Evolutionary conservation across 2,113 vertebrate genomes (phyloP).

Genomic region (Ibidorhyncha struthersii): DNA sequence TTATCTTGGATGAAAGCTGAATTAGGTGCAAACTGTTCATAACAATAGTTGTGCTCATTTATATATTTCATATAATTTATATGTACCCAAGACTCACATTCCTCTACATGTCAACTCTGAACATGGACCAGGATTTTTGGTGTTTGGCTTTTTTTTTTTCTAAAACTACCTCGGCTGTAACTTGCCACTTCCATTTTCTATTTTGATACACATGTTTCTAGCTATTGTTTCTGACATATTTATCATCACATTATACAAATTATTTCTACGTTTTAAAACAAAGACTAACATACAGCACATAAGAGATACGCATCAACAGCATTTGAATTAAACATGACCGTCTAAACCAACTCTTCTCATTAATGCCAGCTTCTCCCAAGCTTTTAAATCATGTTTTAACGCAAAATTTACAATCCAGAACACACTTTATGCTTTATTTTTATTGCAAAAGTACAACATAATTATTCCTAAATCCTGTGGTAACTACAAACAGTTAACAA

Average conservation of each 20-base stretch:
- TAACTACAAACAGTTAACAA: constrained; percentile 20
- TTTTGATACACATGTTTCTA: background rate
- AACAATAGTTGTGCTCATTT: background rate
- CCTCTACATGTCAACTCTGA: background rate
- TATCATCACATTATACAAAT: background rate
- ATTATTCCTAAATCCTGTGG: background rate
- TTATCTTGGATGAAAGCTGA: background rate
- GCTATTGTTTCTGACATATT: background rate
- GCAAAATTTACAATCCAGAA: background rate
- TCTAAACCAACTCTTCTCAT: background rate
- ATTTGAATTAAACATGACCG: background rate
- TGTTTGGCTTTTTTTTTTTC: background rate
- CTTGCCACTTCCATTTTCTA: background rate
- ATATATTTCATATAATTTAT: background rate
- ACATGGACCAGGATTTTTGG: background rate
- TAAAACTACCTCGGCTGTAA: background rate
- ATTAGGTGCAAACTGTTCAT: background rate
- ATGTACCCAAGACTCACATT: background rate
- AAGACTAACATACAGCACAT: background rate
- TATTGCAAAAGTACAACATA: background rate
- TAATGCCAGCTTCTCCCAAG: background rate
- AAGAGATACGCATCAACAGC: background rate
- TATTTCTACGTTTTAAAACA: background rate
- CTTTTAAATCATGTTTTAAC: background rate
- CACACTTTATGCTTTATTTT: background rate